Percentiles rank a stretch among this genome's conserved stretches.
phyloP scores from a whole-genome alignment of 2,113 vertebrate genomes.

The Probosciger aterrimus region DNA sequence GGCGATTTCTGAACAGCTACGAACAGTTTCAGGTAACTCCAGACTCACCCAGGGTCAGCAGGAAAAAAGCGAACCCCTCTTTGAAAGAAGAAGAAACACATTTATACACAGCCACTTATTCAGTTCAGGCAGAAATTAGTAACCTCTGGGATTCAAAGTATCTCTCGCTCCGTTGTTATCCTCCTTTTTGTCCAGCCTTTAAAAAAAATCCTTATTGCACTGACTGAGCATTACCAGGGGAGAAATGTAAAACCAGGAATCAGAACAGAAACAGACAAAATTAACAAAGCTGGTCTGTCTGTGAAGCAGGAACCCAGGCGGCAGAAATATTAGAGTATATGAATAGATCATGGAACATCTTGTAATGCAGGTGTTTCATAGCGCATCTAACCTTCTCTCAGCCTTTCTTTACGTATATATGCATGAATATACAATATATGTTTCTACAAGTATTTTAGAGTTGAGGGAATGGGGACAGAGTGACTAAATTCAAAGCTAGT shows the following conservation, averaged over 20 bases:
- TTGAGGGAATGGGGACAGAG: background rate
- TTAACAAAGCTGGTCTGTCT: slow-evolving; percentile 8
- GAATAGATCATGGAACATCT: background rate
- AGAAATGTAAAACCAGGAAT: background rate
- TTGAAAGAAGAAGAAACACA: slow-evolving; percentile 56
- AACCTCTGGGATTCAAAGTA: slow-evolving; percentile 11
- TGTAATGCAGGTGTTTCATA: background rate
- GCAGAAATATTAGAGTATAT: background rate
- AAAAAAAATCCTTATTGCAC: background rate
- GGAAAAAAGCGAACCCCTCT: slow-evolving; percentile 24
- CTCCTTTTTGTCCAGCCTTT: background rate
- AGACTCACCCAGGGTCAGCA: slow-evolving; percentile 58
- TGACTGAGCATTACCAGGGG: background rate
- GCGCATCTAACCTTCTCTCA: background rate
- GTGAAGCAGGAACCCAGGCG: background rate
- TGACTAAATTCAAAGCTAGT: background rate
- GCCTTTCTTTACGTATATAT: background rate
- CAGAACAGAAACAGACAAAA: background rate
- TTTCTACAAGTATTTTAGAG: background rate
- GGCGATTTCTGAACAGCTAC: slow-evolving; percentile 64
- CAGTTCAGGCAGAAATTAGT: slow-evolving; percentile 36
- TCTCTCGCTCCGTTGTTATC: background rate
- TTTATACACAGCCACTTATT: slow-evolving; percentile 47
- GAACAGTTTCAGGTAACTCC: slow-evolving; percentile 74
- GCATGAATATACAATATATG: fast-evolving